Conservation (phyloP, 2,113 vertebrate species). For the Pristiophorus japonicus region DNA sequence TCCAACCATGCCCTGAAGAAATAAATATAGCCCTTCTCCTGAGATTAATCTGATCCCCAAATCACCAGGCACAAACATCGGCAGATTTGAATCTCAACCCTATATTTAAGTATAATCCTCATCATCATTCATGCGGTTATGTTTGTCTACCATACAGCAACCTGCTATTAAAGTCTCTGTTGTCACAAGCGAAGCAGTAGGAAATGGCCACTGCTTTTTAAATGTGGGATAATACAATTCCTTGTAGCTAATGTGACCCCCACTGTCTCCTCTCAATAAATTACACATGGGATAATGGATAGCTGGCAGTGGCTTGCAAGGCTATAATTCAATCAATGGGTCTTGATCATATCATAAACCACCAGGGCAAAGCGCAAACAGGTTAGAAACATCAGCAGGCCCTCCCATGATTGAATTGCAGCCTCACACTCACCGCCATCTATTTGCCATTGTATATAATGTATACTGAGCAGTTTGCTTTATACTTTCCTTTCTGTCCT, state of each 20-base stretch:
- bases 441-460: not conserved
- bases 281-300: slow-evolving; percentile 30
- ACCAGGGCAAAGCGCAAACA: slow-evolving; percentile 21
- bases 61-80: not conserved
- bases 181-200: not conserved
- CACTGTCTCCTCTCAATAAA: slow-evolving; percentile 34
- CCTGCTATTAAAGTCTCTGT: slow-evolving; percentile 3
- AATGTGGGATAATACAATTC: slow-evolving; percentile 23
- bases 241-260: not conserved
- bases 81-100: not conserved
- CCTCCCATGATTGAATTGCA: slow-evolving; percentile 28
- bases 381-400: slow-evolving; percentile 29
- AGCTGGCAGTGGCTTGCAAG: slow-evolving; percentile 18
- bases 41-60: slow-evolving; percentile 23
- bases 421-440: not conserved
- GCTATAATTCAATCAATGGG: slow-evolving; percentile 28
- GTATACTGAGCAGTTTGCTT: not conserved
- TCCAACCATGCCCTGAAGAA: not conserved
- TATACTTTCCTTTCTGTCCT: not conserved
- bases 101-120: slow-evolving; percentile 5
- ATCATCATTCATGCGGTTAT: not conserved
- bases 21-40: not conserved
- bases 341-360: slow-evolving; percentile 36
- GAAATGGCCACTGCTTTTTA: slow-evolving; percentile 30
- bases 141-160: slow-evolving; percentile 5